Evolutionary conservation across 2,113 vertebrate species (phyloP), one percentile per base, ranked within the genome.

Genomic region (Pelobates fuscus): DNA sequence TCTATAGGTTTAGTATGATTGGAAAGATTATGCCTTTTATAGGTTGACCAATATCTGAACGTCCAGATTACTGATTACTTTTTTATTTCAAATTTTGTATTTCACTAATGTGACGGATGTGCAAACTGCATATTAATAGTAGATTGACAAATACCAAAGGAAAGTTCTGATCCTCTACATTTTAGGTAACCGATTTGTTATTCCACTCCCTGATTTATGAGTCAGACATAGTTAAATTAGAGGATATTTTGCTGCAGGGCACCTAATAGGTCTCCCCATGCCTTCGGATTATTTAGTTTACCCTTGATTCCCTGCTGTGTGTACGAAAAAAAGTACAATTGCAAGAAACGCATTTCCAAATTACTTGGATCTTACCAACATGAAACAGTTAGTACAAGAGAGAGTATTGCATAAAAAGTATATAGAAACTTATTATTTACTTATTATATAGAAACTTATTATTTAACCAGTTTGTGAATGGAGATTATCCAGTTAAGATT

Each of bases 241-340:
- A 59, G 27, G 46, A 18, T 25, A 20, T 58, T 23, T 72, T 21
- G 44, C 58, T 57, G 54, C 24, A 62, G 71, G 71, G 66, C 10
- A 21, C 14, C 55, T 8, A 0, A 18, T 44, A 21, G 12, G 27
- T 14, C 41, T 68, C 26, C 58, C 10, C 41, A n/a, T 68, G 55
- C 26, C 27, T n/a, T n/a, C n/a, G n/a, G n/a, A 27, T 30, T 3
- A 41, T 59, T 75, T 58, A 32, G 2, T 60, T 65, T 76, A 7
- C 41, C n/a, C 24, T 46, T 54, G 27, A 52, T 60, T 54, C 57
- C 65, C 65, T 61, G 64, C 41, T 77, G 55, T 68, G 41, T 68
- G 29, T 77, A 68, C 54, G 68, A 61, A 14, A 29, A 27, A 62
- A 61, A 49, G 32, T 18, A 61, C 52, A 67, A 49, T 44, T 18